Evolutionary conservation across 2,797 vertebrate genomes (phyloP), one percentile per base, ranked within the genome.

Genomic region (Sebastiscus tertius): DNA sequence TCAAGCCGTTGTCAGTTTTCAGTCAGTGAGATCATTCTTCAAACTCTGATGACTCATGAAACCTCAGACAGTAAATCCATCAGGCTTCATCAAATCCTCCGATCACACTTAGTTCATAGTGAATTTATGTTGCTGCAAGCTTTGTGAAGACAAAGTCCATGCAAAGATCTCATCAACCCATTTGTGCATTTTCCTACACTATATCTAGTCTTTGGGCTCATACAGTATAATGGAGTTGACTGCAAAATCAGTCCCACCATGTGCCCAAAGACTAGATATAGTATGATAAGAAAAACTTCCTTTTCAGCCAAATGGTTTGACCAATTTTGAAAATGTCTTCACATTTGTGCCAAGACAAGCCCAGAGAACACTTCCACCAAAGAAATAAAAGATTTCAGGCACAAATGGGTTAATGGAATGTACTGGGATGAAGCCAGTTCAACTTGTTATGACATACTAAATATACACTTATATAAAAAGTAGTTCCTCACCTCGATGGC

Each of bases 401-500:
- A 24, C 24, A 24, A 24, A 24, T 24, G 24, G 24, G 24, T 24
- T 22, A 13, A 12, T 54, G 10, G 26, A 24, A 26, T 3, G 27
- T 3, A 20, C 8, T 46, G 18, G 34, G 29, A 31, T 16, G 20
- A 46, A 63, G 6, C 39, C 4, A 24, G 27, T 42, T 1, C 5
- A 18, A 5, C 14, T 20, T 24, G 24, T 46, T 46, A 46, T 46
- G 0, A 46, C 36, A 39, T 39, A 39, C 36, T 14, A 39, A 39
- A 60, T n/a, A n/a, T 12, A 7, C 2, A 27, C 12, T 22, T 3
- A 36, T 22, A 24, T 24, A 24, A 52, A n/a, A 20, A 52, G 49
- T n/a, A 52, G 60, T 1, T 54, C 8, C 95, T 95, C 82, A 97
- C 97, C 87, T 94, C 75, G 59, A 97, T 94, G 67, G 86, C 90